Conservation (phyloP, 2,113 vertebrate genomes). For the Nothobranchius furzeri region DNA sequence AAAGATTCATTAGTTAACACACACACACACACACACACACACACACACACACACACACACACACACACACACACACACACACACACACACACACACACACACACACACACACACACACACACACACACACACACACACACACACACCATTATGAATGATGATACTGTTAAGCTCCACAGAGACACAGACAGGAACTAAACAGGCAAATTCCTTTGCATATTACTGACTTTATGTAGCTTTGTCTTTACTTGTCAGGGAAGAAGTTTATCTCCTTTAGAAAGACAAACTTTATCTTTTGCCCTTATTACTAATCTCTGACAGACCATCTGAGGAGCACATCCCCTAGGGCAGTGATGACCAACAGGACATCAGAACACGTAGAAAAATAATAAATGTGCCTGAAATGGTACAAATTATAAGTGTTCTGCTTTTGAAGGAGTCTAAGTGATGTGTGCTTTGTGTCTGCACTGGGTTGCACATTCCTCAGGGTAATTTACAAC, state of each 20-base stretch:
- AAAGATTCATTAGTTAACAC: background rate
- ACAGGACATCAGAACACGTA: slow-evolving; percentile 73
- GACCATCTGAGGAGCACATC: slow-evolving; percentile 75
- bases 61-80: background rate
- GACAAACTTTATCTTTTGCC: slow-evolving; percentile 54
- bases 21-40: background rate
- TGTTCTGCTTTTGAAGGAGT: slow-evolving; percentile 64
- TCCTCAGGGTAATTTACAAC: slow-evolving; percentile 86
- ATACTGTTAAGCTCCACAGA: background rate
- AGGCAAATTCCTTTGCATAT: slow-evolving; percentile 31
- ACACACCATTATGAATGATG: slow-evolving; percentile 3
- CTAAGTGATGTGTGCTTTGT: slow-evolving; percentile 72
- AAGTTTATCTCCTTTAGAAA: slow-evolving; percentile 41
- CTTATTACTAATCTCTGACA: slow-evolving; percentile 77
- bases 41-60: background rate
- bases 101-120: background rate
- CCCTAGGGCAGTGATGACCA: slow-evolving; percentile 72
- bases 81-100: background rate
- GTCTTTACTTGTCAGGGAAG: slow-evolving; percentile 72
- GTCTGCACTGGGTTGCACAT: slow-evolving; percentile 78
- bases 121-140: background rate
- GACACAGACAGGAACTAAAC: slow-evolving; percentile 37
- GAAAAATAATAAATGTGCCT: slow-evolving; percentile 74
- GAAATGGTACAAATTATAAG: slow-evolving; percentile 82
- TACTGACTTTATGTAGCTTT: slow-evolving; percentile 45